Base-by-base conservation (phyloP, 2,888 invertebrate genomes). In the Dryococelus australis region DNA sequence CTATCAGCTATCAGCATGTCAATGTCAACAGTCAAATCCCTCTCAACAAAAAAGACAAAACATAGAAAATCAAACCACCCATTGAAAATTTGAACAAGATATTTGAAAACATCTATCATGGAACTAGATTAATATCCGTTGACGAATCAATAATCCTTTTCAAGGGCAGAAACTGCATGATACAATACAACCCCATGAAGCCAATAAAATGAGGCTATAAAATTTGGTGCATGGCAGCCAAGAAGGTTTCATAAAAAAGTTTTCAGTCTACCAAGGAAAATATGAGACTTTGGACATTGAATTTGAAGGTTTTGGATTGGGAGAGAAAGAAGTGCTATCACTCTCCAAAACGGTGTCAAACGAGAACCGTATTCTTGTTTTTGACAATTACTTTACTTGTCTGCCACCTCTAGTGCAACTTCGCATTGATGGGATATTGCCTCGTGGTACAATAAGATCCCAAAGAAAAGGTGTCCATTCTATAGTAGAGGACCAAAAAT, bases 151-250 rank as follows among this genome's bases (percentile, higher is more conserved):
- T 88, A 53, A 83, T 88, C 26, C 20, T 47, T 47, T 88, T 86
- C 87, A 88, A 88, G 53, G 86, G 84, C 10, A 53, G 87, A 65
- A 85, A 24, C 43, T 35, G 78, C 0, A 47, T 88, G 10, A 89
- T 88, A 79, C 90, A 90, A 84, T 90, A 89, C 84, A 90, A 88
- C 43, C 89, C 90, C 1, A 89, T 89, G 89, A 90, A 90, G 85
- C 89, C 89, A 10, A 89, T 90, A 53, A 90, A 90, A 86, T 87
- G 89, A 65, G 89, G 90, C 10, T 90, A 89, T 84, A 90, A 90
- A 87, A 47, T 85, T 16, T 88, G 88, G 79, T 80, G 27, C 26
- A 86, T 43, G 28, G 84, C 47, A 89, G 43, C 90, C 86, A 89
- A 89, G 87, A 87, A 28, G 90, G 88, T 0, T 90, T 88, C 85